These are phyloP conservation scores for Pangasius mekongensis DNA, from an alignment of 2,797 vertebrate species.

Conservation along the genomic window DNA sequence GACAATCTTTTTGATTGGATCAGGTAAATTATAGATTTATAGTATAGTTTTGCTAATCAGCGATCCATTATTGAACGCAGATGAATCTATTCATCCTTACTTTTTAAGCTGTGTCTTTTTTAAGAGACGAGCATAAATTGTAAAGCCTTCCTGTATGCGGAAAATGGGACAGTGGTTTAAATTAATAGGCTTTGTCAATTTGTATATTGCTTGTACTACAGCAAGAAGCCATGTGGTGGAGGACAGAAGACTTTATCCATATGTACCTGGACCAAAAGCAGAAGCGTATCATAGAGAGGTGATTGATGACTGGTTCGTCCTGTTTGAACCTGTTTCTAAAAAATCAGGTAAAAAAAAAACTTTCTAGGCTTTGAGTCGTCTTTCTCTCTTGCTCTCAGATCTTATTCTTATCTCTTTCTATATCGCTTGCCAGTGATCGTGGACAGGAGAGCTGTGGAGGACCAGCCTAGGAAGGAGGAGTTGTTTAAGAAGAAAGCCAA, in stretches of 20 bases:
- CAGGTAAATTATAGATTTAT: background rate
- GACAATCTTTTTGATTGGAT: background rate
- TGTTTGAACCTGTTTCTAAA: conserved; percentile 66
- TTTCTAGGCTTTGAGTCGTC: background rate
- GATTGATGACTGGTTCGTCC: conserved; percentile 76
- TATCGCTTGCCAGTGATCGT: conserved; percentile 5
- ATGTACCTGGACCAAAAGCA: conserved; percentile 64
- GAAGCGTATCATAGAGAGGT: conserved; percentile 51
- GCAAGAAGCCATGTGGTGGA: conserved; percentile 46
- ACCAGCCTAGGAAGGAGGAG: conserved; percentile 27
- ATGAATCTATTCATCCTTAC: background rate
- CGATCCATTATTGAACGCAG: background rate
- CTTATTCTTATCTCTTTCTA: background rate
- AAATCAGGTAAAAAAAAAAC: conserved; percentile 65
- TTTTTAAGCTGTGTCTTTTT: background rate
- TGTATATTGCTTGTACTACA: background rate
- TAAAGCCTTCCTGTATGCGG: background rate
- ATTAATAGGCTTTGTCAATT: background rate
- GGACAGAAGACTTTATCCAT: conserved; percentile 47
- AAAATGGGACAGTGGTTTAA: background rate
- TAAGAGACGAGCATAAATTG: background rate
- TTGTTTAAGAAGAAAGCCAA: conserved; percentile 15
- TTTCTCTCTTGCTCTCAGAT: background rate
- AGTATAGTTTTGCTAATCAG: background rate
- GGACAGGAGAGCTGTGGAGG: conserved; percentile 35